A percentile compares a stretch with the other conserved stretches of the same genome.
These are phyloP conservation scores for Podiceps cristatus DNA, from an alignment of 2,113 vertebrate genomes.

Conservation along the genomic window DNA sequence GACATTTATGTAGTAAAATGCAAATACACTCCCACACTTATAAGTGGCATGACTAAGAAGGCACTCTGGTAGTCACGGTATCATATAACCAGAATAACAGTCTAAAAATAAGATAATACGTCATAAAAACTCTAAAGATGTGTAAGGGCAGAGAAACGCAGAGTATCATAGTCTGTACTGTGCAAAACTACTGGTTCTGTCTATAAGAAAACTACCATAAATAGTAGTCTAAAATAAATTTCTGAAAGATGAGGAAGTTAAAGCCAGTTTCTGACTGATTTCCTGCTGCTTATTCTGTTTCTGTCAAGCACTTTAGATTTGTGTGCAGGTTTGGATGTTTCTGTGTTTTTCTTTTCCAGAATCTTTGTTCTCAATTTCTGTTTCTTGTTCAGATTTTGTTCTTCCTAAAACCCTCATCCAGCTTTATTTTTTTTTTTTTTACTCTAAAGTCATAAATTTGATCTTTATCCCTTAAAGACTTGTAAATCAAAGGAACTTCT, in stretches of 20 bases:
- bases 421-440: background rate
- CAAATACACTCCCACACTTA: background rate
- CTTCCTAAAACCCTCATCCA: background rate
- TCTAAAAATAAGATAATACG: background rate
- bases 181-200: background rate
- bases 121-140: background rate
- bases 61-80: background rate
- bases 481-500: constrained; percentile 46
- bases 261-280: background rate
- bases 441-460: background rate
- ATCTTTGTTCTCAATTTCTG: background rate
- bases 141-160: background rate
- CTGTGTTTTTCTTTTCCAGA: background rate
- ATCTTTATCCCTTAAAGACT: constrained; percentile 37
- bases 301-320: background rate
- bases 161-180: background rate
- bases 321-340: background rate
- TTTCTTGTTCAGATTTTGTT: background rate
- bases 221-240: background rate
- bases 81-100: background rate
- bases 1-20: background rate
- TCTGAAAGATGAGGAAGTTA: background rate
- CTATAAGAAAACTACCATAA: background rate
- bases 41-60: background rate
- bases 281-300: background rate